These are phyloP conservation scores for Apantesis nais DNA, from an alignment of 2,888 invertebrate species.

Conservation along the genomic window DNA sequence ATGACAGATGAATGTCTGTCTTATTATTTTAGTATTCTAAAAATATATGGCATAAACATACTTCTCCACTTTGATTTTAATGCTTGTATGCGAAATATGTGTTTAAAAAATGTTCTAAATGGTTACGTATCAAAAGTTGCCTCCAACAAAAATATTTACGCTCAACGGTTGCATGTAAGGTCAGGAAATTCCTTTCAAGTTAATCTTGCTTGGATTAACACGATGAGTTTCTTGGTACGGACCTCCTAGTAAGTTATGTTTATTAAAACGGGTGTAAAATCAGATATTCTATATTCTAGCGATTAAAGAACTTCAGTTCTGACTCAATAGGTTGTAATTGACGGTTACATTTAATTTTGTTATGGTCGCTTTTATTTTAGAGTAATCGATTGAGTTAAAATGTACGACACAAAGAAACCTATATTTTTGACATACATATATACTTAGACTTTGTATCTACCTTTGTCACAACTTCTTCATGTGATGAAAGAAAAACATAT, in stretches of 20 bases:
- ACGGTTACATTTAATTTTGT: background rate
- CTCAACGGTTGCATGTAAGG: too few relatives aligned
- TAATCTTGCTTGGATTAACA: background rate
- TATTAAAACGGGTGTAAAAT: background rate
- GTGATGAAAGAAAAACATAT: background rate
- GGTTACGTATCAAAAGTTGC: too few relatives aligned
- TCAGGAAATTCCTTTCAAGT: too few relatives aligned
- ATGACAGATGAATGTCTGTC: background rate
- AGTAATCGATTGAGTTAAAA: background rate
- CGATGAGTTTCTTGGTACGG: background rate
- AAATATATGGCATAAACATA: too few relatives aligned
- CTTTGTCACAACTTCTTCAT: background rate
- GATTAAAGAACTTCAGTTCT: background rate
- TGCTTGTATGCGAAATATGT: too few relatives aligned
- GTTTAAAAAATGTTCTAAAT: too few relatives aligned
- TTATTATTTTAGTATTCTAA: background rate
- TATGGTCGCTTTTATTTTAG: background rate
- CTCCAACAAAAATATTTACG: too few relatives aligned
- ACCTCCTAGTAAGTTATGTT: background rate
- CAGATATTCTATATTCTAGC: background rate
- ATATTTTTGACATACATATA: background rate
- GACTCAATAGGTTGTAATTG: slow-evolving; percentile 1
- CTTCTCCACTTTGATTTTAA: too few relatives aligned
- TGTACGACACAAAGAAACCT: background rate
- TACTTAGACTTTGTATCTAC: too few relatives aligned